Base-by-base conservation (phyloP, 2,113 vertebrate species). In the Puma concolor region DNA sequence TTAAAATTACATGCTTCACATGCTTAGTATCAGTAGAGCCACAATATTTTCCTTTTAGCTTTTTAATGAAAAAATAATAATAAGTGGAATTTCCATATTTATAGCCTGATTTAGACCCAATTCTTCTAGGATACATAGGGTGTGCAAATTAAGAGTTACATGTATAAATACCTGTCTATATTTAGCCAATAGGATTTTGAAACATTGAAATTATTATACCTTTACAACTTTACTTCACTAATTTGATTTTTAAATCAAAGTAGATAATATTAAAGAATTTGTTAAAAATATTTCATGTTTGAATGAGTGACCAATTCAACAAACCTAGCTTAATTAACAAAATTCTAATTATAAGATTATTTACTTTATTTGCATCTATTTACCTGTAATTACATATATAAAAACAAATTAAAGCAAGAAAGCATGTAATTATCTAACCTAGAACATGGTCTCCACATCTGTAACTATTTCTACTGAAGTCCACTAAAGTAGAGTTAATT, bases 311-410 rank as follows among this genome's bases (percentile, higher is more conserved):
- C 1, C 36, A 84, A n/a, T 83, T 87, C 2, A 27, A 80, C 11
- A 54, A 93, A 2, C 10, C n/a, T 77, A 64, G 0, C 0, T 13
- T 63, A 91, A 60, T 57, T 21, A 76, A 86, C 7, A 67, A 60
- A 82, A 88, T 91, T 52, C 5, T 87, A 33, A 77, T 38, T 64
- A 4, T 23, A 60, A 29, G 19, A 71, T 36, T 86, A 72, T 14
- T 60, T 95, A 79, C 41, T 95, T n/a, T 44, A 67, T 80, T 96
- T 92, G 14, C 80, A 86, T 76, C 44, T 13, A 54, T 81, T 77
- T 72, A 38, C 41, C 11, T 91, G 5, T 63, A 74, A 88, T 9
- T 71, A 31, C 17, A 60, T 44, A 15, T 29, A 52, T 88, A 77
- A 4, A 88, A 44, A 19, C 27, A 71, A 85, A 71, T 71, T 83